Evolutionary conservation across 2,797 vertebrate species (phyloP).

Genomic region (Pseudochaenichthys georgianus): DNA sequence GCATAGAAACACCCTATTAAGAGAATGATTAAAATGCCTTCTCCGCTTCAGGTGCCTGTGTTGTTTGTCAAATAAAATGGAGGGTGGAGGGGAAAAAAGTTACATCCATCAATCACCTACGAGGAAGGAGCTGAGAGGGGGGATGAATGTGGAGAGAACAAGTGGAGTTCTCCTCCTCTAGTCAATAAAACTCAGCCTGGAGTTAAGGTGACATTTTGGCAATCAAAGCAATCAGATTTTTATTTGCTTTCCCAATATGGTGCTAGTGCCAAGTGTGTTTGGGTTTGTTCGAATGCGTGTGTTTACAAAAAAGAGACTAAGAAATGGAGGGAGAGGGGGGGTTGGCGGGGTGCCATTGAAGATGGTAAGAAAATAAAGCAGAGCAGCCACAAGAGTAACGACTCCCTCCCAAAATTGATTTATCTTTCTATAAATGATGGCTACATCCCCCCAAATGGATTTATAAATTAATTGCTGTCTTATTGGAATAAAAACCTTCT

Average conservation of each 20-base stretch:
- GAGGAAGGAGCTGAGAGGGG: conserved; percentile 60
- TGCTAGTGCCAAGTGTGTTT: conserved; percentile 47
- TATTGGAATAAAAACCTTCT: conserved; percentile 95
- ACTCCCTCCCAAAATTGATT: conserved; percentile 90
- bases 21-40: conserved; percentile 88
- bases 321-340: conserved; percentile 33
- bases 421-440: conserved; percentile 96
- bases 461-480: conserved; percentile 96
- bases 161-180: conserved; percentile 78
- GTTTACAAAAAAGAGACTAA: conserved; percentile 41
- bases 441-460: conserved; percentile 93
- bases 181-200: conserved; percentile 85
- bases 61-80: conserved; percentile 88
- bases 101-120: conserved; percentile 84
- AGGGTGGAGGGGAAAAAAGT: conserved; percentile 65
- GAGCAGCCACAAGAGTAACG: conserved; percentile 88
- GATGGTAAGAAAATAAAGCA: conserved; percentile 71
- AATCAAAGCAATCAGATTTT: conserved; percentile 86
- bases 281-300: conserved; percentile 42
- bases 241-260: conserved; percentile 85
- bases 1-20: conserved; percentile 88
- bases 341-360: conserved; percentile 82
- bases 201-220: conserved; percentile 86
- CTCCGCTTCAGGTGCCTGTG: conserved; percentile 83
- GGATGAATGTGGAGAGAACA: conserved; percentile 53